A percentile compares a stretch with the other conserved stretches of the same genome.
Conservation (phyloP, 2,888 invertebrate genomes). For the Lymantria monacha region DNA sequence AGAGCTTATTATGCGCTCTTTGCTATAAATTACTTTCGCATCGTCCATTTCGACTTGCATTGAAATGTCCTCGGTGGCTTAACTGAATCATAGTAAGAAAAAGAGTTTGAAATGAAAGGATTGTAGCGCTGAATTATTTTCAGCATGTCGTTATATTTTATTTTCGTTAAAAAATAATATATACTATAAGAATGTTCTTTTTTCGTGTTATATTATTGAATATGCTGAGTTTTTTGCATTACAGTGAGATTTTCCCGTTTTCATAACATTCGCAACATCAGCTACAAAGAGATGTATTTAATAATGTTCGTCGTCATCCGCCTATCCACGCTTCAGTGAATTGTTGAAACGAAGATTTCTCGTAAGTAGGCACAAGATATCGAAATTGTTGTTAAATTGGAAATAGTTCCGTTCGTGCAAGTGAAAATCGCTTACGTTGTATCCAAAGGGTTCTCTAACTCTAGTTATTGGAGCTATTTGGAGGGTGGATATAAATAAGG, state of each 20-base stretch:
- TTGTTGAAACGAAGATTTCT: slow-evolving; percentile 27
- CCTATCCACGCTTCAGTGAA: slow-evolving; percentile 23
- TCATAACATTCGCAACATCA: slow-evolving; percentile 13
- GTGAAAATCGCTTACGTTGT: slow-evolving; percentile 17
- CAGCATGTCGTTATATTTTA: too few relatives aligned
- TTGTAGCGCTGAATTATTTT: neutral
- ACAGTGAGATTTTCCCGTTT: neutral
- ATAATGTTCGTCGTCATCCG: slow-evolving; percentile 11
- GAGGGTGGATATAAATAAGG: neutral
- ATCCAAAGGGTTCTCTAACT: slow-evolving; percentile 2
- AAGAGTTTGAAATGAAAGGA: neutral
- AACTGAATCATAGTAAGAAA: slow-evolving; percentile 11
- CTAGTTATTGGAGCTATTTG: neutral
- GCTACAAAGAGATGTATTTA: slow-evolving; percentile 17
- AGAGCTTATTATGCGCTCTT: slow-evolving; percentile 14
- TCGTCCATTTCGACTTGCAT: slow-evolving; percentile 14
- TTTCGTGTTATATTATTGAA: neutral
- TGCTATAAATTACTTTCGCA: slow-evolving; percentile 22
- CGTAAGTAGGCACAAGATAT: slow-evolving; percentile 22
- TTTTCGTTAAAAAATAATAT: too few relatives aligned
- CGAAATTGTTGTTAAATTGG: slow-evolving; percentile 36
- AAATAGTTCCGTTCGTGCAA: slow-evolving; percentile 30
- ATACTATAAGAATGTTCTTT: too few relatives aligned
- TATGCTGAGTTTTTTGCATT: neutral
- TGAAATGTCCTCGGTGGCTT: slow-evolving; percentile 1